Base-by-base conservation (phyloP, 2,113 vertebrate genomes). In the Pomatostomus ruficeps region DNA sequence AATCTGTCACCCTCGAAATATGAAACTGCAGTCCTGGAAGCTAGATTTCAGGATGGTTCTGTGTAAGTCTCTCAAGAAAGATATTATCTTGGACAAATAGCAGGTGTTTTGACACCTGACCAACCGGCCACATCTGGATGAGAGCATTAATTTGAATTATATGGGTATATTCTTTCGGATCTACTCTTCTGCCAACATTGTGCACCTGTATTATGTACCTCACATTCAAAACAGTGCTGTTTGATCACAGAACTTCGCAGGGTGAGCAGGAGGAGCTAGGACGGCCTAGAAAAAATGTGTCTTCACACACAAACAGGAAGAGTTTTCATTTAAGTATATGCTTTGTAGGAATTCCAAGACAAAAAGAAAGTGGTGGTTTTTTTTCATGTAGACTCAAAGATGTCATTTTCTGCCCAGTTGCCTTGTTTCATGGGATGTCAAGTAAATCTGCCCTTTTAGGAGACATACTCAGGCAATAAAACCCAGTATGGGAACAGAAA, bases 351-450 rank as follows among this genome's bases (percentile, higher is more conserved):
- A 76, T 71, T 54, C 46, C 29, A 42, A 81, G 11, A 80, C 20
- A 62, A 70, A 90, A 93, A 68, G 2, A 28, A 66, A 71, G 7
- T 3, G 1, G 0, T 20, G 7, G 1, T 0, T 0, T 21, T 62
- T 80, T 81, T 78, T n/a, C 7, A 5, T 6, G 10, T 26, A 68
- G 40, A 68, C 36, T 38, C 71, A 74, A 57, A 48, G 85, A 84
- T 4, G 5, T 5, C 12, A 31, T 92, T 95, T 95, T 89, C 70
- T 92, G 57, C 85, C 57, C 70, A 88, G 45, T 57, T 93, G 45
- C 61, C 35, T 89, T 72, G 11, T 79, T 97, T 81, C 58, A 87
- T 42, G 62, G 62, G 78, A 92, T 20, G 10, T 89, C 83, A 78
- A 67, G 33, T 81, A 91, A 82, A 78, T 91, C 80, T 91, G 29